Base-by-base conservation (phyloP, 2,113 vertebrate genomes). In the Paracanthobrama guichenoti region DNA sequence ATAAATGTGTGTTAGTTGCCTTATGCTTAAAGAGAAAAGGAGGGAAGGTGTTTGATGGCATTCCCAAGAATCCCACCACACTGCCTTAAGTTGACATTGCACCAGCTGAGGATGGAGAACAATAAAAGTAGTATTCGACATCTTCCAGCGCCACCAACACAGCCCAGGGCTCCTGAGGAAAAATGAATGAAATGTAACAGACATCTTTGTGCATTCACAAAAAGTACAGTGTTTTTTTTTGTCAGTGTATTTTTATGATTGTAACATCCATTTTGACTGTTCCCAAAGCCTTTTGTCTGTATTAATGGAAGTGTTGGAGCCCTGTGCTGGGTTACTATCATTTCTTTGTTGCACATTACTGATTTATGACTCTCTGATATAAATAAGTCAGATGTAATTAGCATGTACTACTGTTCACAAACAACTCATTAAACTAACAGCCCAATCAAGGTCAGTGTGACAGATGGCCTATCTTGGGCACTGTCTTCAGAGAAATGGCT, bases 1-100 rank as follows among this genome's bases (percentile, higher is more conserved):
- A 86, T 60, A 73, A 84, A 75, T 82, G 85, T 86, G 64, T 24
- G 60, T 44, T 88, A 44, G 71, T 84, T 88, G 88, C 87, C 90
- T 89, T 89, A 86, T 64, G 79, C 67, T 76, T 26, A 55, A 79
- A 79, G 7, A 73, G 24, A 73, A 60, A 26, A 26, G 39, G 44
- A 50, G 60, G 64, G 13, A 20, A 35, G n/a, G 84, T 12, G 39
- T 67, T 44, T 72, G 67, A 55, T 6, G 66, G 80, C 78, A 72
- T 81, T 84, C 60, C 53, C 71, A 67, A 55, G 66, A 84, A 66
- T 82, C 85, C 72, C 82, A 86, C 87, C 87, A 60, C 77, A 84
- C 82, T 86, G 85, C 85, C 87, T 88, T 88, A 88, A 86, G 87
- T 88, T 86, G 55, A 88, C 85, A 83, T 79, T 81, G 50, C 81